Percentiles rank a stretch among this genome's conserved stretches.
These are phyloP conservation scores for Drosophila kepulauana DNA, from an alignment of 1,140 invertebrate species.

Conservation along the genomic window DNA sequence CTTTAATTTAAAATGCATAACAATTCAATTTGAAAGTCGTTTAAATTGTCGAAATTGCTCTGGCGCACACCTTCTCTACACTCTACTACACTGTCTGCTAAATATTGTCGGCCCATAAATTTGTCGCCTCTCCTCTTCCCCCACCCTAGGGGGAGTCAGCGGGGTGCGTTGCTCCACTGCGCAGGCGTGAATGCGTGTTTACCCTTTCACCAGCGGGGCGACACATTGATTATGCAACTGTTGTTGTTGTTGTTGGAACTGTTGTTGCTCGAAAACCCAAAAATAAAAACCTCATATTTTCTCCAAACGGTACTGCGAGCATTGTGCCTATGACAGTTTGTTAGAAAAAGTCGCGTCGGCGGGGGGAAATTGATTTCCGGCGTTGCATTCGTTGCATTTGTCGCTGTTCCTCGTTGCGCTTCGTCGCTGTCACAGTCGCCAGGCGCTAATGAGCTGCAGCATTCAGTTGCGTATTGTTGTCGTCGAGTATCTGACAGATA, in stretches of 20 bases:
- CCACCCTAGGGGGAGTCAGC: not conserved
- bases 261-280: conserved; percentile 22
- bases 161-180: conserved; percentile 42
- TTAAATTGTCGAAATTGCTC: conserved; percentile 23
- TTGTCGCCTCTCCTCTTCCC: not conserved
- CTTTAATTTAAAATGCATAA: conserved; percentile 61
- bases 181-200: conserved; percentile 60
- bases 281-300: conserved; percentile 70
- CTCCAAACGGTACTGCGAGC: conserved; percentile 18
- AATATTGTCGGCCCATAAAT: conserved; percentile 34
- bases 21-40: conserved; percentile 68
- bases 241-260: conserved; percentile 35
- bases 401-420: conserved; percentile 44
- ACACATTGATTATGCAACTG: conserved; percentile 54
- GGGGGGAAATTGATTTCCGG: conserved; percentile 68
- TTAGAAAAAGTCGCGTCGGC: conserved; percentile 5
- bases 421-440: conserved; percentile 60
- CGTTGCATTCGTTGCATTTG: conserved; percentile 28
- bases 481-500: conserved; percentile 69
- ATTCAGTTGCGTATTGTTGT: conserved; percentile 39
- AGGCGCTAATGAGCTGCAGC: conserved; percentile 82
- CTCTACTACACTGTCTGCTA: not conserved
- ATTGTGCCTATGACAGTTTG: conserved; percentile 39
- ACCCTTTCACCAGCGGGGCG: conserved; percentile 21
- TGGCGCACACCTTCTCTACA: conserved; percentile 22